Base-by-base conservation (phyloP, 1,140 invertebrate species). In the Drosophila pandora region DNA sequence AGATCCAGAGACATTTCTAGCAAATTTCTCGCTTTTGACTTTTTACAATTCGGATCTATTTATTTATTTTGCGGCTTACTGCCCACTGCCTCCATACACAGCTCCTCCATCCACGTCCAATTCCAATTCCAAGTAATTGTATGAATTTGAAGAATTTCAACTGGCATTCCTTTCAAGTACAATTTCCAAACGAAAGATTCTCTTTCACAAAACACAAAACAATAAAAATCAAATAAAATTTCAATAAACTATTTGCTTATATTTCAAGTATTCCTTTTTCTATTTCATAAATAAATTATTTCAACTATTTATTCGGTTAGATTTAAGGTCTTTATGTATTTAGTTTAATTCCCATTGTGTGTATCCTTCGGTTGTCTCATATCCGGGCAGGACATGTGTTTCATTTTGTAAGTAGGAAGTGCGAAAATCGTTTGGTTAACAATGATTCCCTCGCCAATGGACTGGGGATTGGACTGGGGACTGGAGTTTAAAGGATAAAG, bases 31-130 rank as follows among this genome's bases (percentile, higher is more conserved):
- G 39, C 37, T 52, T 34, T 72, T 58, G 39, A 59, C 58, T 63
- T 76, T 76, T 61, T 69, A 55, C 63, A 69, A 76, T 53, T 76
- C 43, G 49, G 22, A 55, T 43, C 2, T 52, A 54, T 75, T 76
- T 76, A 56, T 76, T 76, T 76, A 69, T 68, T 72, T 65, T 72
- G 69, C 32, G 69, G 69, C 41, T 72, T 72, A 57, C 52, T 70
- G 63, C 48, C 7, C n/a, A 17, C n/a, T 5, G 8, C 34, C 9
- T 45, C 28, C 52, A 25, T 6, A 25, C 28, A 28, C 37, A 25
- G 54, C 49, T 12, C 30, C 10, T 21, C 37, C 17, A 17, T 17
- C 17, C 17, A 17, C 17, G 17, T 17, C 17, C 17, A 17, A 17
- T 17, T 17, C 17, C 17, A 17, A 17, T 13, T 48, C 23, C 23